A percentile compares a stretch with the other conserved stretches of the same genome.
phyloP scores from a whole-genome alignment of 2,113 vertebrate genomes.

The Scophthalmus maximus region DNA sequence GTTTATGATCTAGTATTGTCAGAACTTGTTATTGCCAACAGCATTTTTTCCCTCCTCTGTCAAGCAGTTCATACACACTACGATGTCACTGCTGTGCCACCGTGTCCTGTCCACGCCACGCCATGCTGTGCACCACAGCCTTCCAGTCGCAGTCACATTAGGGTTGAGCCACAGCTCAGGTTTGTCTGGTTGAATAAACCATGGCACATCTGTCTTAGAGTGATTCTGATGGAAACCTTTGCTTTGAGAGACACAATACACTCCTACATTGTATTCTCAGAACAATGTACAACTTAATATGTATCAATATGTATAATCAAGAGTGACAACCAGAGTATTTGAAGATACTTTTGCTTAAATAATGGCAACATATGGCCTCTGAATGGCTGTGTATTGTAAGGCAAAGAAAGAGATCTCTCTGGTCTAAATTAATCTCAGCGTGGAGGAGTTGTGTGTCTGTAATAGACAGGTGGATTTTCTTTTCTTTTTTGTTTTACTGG shows the following conservation, averaged over 20 bases:
- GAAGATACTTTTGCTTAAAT: slow-evolving; percentile 4
- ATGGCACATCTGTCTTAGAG: background rate
- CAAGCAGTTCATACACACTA: background rate
- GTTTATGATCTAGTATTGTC: background rate
- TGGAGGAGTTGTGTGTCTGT: slow-evolving; percentile 24
- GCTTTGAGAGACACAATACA: background rate
- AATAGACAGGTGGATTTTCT: slow-evolving; percentile 42
- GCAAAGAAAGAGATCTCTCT: slow-evolving; percentile 30
- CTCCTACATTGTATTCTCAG: background rate
- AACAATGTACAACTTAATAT: background rate
- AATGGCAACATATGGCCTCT: slow-evolving; percentile 3
- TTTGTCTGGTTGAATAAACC: background rate
- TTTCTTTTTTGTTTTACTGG: slow-evolving; percentile 8
- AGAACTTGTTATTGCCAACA: background rate
- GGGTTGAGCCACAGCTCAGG: background rate
- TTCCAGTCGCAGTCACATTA: background rate
- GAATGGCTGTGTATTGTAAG: background rate
- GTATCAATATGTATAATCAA: background rate
- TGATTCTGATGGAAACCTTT: background rate
- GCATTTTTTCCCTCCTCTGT: background rate
- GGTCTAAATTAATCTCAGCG: slow-evolving; percentile 54
- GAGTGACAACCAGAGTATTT: slow-evolving; percentile 1
- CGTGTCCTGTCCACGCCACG: background rate
- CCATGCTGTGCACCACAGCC: background rate
- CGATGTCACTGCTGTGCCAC: background rate